Evolutionary conservation across 2,888 invertebrate genomes (phyloP).

Genomic region (Drosophila meridionalis): DNA sequence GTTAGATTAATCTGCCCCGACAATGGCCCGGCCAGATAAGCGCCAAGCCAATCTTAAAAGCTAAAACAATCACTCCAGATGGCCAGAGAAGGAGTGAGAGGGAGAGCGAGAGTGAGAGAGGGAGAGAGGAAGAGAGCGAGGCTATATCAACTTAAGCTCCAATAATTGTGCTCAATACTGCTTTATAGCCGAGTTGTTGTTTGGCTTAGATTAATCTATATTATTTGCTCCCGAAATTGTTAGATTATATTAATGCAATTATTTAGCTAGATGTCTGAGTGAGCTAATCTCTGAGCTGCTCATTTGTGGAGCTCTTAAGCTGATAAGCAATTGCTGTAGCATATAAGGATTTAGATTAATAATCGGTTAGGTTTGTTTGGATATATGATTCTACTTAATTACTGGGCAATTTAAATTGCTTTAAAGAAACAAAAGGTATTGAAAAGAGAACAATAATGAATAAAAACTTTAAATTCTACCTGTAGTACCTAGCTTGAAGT

Average conservation of each 20-base stretch:
- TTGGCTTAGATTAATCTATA: slow-evolving; percentile 10
- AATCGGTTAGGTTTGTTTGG: not conserved
- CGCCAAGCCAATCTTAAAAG: slow-evolving; percentile 15
- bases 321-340: not conserved
- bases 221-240: slow-evolving; percentile 8
- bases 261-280: not conserved
- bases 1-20: slow-evolving; percentile 58
- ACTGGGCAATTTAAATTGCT: not conserved
- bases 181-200: slow-evolving; percentile 7
- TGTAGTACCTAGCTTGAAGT: not conserved
- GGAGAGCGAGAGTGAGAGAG: not conserved
- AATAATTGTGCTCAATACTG: slow-evolving; percentile 9
- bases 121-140: not conserved
- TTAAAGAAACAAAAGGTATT: not conserved
- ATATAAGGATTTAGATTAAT: not conserved
- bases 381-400: not conserved
- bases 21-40: slow-evolving; percentile 25
- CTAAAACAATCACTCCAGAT: slow-evolving; percentile 30
- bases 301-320: not conserved
- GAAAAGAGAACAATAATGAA: too few species aligned
- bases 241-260: slow-evolving; percentile 6
- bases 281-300: not conserved
- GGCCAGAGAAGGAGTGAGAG: not conserved
- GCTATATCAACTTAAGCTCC: not conserved
- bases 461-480: not conserved